phyloP scores from a whole-genome alignment of 2,797 vertebrate genomes.

The Thripadectes ignobilis region DNA sequence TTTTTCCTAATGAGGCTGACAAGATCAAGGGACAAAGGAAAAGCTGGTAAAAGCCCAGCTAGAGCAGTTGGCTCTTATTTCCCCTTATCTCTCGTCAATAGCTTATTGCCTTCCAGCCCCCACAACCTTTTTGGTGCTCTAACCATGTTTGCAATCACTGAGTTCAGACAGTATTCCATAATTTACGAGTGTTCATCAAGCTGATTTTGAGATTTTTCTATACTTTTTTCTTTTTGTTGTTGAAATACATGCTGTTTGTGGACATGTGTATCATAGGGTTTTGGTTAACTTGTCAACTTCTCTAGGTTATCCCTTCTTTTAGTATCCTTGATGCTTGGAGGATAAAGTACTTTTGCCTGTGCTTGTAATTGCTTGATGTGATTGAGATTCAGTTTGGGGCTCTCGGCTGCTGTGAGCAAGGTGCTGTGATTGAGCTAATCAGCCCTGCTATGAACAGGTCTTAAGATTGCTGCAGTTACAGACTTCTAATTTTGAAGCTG shows the following conservation, averaged over 20 bases:
- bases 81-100: neutral
- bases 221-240: neutral
- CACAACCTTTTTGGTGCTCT: neutral
- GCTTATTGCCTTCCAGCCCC: neutral
- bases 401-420: neutral
- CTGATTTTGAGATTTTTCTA: neutral
- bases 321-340: neutral
- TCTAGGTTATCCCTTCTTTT: neutral
- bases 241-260: neutral
- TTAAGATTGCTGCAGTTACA: slow-evolving; percentile 2
- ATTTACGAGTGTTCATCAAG: neutral
- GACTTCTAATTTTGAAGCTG: neutral
- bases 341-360: neutral
- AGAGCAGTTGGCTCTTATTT: neutral
- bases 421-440: slow-evolving; percentile 20
- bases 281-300: neutral
- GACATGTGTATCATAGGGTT: neutral
- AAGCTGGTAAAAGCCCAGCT: neutral
- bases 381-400: neutral
- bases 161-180: neutral
- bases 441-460: neutral
- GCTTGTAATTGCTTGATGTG: neutral
- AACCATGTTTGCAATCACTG: neutral
- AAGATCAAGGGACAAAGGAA: neutral
- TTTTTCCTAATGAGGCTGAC: neutral